Evolutionary conservation across 2,113 vertebrate species (phyloP).

Genomic region (Callithrix jacchus): DNA sequence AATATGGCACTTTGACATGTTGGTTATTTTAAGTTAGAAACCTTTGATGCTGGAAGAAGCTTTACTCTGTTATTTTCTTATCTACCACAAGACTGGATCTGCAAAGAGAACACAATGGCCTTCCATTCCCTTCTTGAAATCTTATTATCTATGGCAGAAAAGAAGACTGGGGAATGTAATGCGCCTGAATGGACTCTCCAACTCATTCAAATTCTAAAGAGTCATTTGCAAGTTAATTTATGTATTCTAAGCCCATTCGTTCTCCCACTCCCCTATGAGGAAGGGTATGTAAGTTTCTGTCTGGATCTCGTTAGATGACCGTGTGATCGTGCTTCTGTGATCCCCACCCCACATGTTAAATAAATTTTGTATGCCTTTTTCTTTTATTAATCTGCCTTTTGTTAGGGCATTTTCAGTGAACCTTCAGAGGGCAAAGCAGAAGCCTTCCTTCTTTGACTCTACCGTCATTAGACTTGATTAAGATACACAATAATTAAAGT

Average conservation of each 20-base stretch:
- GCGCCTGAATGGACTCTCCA: neutral
- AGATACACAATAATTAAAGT: neutral
- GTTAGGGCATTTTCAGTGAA: neutral
- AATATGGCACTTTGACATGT: too few species aligned
- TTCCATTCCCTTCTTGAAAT: neutral
- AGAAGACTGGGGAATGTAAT: neutral
- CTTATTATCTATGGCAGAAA: neutral
- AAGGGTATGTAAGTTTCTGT: neutral
- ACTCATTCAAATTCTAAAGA: neutral
- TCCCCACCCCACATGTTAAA: neutral
- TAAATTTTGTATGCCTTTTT: neutral
- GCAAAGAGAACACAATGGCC: neutral
- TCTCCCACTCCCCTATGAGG: neutral
- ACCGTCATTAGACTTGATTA: neutral
- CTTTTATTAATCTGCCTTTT: neutral
- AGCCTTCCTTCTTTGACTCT: neutral
- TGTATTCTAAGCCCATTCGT: neutral
- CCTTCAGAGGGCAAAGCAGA: neutral
- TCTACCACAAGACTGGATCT: neutral
- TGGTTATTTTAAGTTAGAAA: neutral
- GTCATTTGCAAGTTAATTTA: neutral
- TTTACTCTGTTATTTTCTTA: neutral
- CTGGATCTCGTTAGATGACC: neutral
- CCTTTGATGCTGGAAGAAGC: neutral
- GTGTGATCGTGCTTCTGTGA: neutral